Evolutionary conservation across 2,888 invertebrate species (phyloP).

Genomic region (Mycogona germanica): DNA sequence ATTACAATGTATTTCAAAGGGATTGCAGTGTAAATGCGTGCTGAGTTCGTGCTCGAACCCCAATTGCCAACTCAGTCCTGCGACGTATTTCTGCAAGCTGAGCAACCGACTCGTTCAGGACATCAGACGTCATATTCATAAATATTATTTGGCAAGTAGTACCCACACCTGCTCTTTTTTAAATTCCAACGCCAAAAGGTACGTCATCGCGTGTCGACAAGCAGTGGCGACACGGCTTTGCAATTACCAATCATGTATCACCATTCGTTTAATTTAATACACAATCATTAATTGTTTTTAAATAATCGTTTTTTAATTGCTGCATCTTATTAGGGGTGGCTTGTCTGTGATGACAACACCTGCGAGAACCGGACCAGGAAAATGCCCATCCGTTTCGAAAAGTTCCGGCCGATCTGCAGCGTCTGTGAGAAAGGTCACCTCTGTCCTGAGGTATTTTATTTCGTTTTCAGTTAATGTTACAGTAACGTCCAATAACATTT

Average conservation of each 20-base stretch:
- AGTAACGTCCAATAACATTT: no score
- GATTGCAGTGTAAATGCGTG: slow-evolving; percentile 27
- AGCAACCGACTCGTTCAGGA: slow-evolving; percentile 58
- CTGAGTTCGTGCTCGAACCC: slow-evolving; percentile 58
- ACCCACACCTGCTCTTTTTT: no score
- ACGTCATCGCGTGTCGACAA: no score
- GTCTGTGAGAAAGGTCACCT: slow-evolving; percentile 62
- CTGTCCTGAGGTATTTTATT: slow-evolving; percentile 43
- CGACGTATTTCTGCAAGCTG: slow-evolving; percentile 51
- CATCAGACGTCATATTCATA: slow-evolving; percentile 51
- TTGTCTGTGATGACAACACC: slow-evolving; percentile 81
- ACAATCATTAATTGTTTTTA: not conserved
- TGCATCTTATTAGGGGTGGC: slow-evolving; percentile 43
- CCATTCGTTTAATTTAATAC: slow-evolving; percentile 27
- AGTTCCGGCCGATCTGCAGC: slow-evolving; percentile 56
- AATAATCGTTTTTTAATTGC: not conserved
- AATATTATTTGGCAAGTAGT: slow-evolving; percentile 68
- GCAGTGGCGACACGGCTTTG: no score
- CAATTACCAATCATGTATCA: no score
- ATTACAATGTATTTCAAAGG: no score
- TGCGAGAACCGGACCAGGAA: slow-evolving; percentile 58
- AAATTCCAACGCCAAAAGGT: no score
- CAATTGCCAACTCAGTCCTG: slow-evolving; percentile 51
- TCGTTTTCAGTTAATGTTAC: no score
- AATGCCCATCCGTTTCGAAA: slow-evolving; percentile 44